A percentile compares a stretch with the other conserved stretches of the same genome.
Evolutionary conservation across 2,797 vertebrate genomes (phyloP).

Genomic region (Morelia viridis): DNA sequence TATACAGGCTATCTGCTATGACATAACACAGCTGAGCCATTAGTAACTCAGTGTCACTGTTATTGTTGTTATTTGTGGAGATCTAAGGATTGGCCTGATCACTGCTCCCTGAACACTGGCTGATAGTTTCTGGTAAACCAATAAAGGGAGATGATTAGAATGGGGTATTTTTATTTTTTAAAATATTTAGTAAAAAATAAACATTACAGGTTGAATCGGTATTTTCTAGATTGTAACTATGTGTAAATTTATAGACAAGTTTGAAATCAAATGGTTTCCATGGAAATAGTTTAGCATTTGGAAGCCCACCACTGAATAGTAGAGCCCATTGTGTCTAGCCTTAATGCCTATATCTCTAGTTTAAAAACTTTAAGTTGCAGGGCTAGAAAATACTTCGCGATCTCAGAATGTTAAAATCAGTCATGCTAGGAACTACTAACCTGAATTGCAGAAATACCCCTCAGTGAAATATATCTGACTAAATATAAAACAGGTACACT

Average conservation of each 20-base stretch:
- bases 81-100: not conserved
- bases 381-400: not conserved
- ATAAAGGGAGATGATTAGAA: not conserved
- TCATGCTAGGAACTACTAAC: not conserved
- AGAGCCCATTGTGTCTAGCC: not conserved
- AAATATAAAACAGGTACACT: not conserved
- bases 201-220: not conserved
- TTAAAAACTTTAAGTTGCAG: not conserved
- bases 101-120: not conserved
- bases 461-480: not conserved
- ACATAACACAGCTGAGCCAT: not conserved
- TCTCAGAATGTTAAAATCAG: not conserved
- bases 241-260: not conserved
- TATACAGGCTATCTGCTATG: not conserved
- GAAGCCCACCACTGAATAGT: not conserved
- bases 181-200: not conserved
- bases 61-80: not conserved
- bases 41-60: not conserved
- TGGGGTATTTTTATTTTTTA: not conserved
- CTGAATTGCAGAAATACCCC: not conserved
- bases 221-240: not conserved
- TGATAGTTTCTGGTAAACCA: not conserved
- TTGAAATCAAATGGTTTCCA: not conserved
- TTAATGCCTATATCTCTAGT: not conserved
- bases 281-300: not conserved